Base-by-base conservation (phyloP, 2,113 vertebrate species). In the Alligator sinensis region DNA sequence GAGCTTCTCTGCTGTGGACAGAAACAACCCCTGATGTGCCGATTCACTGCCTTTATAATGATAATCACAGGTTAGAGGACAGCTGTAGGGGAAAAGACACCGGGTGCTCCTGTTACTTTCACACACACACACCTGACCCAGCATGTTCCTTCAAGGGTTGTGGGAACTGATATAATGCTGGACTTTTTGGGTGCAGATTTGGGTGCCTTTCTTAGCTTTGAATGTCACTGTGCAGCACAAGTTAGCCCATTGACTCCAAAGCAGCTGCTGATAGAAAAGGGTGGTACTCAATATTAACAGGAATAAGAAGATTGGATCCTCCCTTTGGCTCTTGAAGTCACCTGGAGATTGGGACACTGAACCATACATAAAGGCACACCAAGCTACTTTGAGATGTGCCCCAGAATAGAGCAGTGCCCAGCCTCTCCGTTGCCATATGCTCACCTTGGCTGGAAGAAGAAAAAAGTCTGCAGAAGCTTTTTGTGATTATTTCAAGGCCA, bases 1-100 rank as follows among this genome's bases (percentile, higher is more conserved):
- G 66, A 96, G 96, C 94, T 94, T 57, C 88, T 94, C 84, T 93
- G 85, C 88, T 80, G 83, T 64, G 83, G 88, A 84, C 84, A 58
- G 84, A 86, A 90, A 89, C 75, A 58, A 92, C 79, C 76, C 82
- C 86, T 16, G 83, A 82, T 4, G 80, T 92, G 94, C 90, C 87
- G 91, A 94, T 93, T 88, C 88, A 70, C 58, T 57, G n/a, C 90
- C 88, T 82, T 92, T 0, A 0, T 3, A 86, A 25, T 87, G 87
- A 28, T 28, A 82, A 95, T 75, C 90, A 86, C 27, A 1, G 47
- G 77, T 76, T 64, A 93, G 94, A 93, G 79, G 74, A 12, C 81
- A 55, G 86, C 94, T 84, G 21, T 0, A 0, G 38, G 79, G 27
- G 25, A 58, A 70, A 81, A 94, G 1, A 4, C 86, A 64, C 63